Base-by-base conservation (phyloP, 1,140 invertebrate genomes). In the Drosophila ercepeae region DNA sequence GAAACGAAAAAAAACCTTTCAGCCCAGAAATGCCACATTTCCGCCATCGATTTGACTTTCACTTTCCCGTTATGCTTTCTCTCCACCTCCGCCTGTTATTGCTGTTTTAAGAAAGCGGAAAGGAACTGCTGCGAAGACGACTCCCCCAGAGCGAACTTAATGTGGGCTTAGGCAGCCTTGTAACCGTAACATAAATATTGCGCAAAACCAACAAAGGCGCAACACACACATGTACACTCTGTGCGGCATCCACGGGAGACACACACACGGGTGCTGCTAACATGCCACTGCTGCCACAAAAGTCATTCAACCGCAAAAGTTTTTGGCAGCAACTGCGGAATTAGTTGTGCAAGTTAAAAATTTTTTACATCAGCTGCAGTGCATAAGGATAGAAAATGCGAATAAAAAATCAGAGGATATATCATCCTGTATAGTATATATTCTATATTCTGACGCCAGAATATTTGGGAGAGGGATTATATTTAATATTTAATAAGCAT, bases 171-270 rank as follows among this genome's bases (percentile, higher is more conserved):
- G 50, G 70, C 58, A 79, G 60, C 77, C 77, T 81, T 81, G 77
- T 81, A 81, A 75, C 77, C 76, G 77, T 79, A 79, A 79, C 77
- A 81, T 81, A 81, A 79, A 81, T 81, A 81, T 81, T 61, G 44
- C 46, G 71, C 44, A 75, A 72, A 58, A 60, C 65, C 73, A 75
- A 79, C 76, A 75, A 72, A 44, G 29, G 60, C 1, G 9, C 5
- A 8, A 52, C 18, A 44, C 53, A 36, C 75, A 61, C 34, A 42
- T 18, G 9, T 32, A 29, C 14, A 48, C 27, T 29, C 13, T 21
- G 21, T 44, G 13, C 34, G 3, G 42, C 5, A 16, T 21, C 27
- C 25, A 48, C 23, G 36, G 36, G 36, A 39, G 36, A 48, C 23
- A 48, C 60, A 29, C 52, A 58, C 42, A 32, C 19, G 34, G 41